phyloP scores from a whole-genome alignment of 2,888 invertebrate species.

The Heliconius hortense region DNA sequence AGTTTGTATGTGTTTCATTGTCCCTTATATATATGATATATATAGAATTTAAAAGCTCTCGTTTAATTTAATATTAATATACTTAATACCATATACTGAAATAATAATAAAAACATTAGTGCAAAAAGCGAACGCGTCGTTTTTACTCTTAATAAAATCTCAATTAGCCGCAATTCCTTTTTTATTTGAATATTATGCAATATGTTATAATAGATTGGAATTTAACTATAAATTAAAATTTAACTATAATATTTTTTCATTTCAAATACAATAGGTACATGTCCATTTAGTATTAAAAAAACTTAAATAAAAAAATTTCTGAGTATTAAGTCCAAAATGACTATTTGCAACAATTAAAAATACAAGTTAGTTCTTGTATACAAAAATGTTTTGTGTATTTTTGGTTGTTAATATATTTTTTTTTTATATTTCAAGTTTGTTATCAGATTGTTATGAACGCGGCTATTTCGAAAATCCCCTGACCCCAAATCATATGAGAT shows the following conservation, averaged over 20 bases:
- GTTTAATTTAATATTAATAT: constrained; percentile 28
- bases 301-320: background rate
- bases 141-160: constrained; percentile 55
- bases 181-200: background rate
- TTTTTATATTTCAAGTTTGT: constrained; percentile 43
- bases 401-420: constrained; percentile 47
- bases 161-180: constrained; percentile 45
- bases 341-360: background rate
- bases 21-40: constrained; percentile 17
- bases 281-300: background rate
- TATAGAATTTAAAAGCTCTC: constrained; percentile 37
- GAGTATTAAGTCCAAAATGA: background rate
- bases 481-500: constrained; percentile 57
- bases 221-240: background rate
- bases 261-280: background rate
- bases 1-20: constrained; percentile 35
- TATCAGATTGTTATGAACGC: constrained; percentile 49
- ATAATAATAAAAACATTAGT: constrained; percentile 40
- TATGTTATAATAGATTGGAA: background rate
- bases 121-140: constrained; percentile 64
- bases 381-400: constrained; percentile 45
- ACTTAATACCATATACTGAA: constrained; percentile 21
- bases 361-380: constrained; percentile 18
- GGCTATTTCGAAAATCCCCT: constrained; percentile 52
- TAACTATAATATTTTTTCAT: background rate